Conservation (phyloP, 1,140 invertebrate species). For the Sitophilus oryzae region DNA sequence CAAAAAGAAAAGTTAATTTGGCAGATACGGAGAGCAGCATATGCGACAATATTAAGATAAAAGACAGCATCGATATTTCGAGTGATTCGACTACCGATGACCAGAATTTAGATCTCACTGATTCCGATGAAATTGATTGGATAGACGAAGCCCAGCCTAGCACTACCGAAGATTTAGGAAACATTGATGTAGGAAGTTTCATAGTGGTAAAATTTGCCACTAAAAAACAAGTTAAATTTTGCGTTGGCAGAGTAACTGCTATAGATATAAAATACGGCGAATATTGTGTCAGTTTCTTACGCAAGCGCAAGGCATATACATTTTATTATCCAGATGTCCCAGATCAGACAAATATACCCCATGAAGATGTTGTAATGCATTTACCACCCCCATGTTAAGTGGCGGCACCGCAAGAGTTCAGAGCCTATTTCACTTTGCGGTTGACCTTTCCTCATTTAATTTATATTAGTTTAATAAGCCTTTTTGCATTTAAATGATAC, state of each 20-base stretch:
- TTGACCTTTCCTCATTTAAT: slow-evolving; percentile 6
- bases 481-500: slow-evolving; percentile 5
- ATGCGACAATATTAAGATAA: slow-evolving; percentile 2
- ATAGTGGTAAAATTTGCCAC: slow-evolving; percentile 2
- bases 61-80: slow-evolving; percentile 4
- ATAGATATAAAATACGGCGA: neutral
- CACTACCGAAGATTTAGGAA: slow-evolving; percentile 1
- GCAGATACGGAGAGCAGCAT: slow-evolving; percentile 3
- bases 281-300: slow-evolving; percentile 3
- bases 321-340: slow-evolving; percentile 3
- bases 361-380: slow-evolving; percentile 7
- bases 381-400: neutral
- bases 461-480: slow-evolving; percentile 7
- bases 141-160: slow-evolving; percentile 4
- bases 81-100: slow-evolving; percentile 4
- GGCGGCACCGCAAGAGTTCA: slow-evolving; percentile 3
- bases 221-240: slow-evolving; percentile 5
- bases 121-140: slow-evolving; percentile 3
- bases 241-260: slow-evolving; percentile 3
- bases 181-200: no score
- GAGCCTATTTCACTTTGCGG: slow-evolving; percentile 2
- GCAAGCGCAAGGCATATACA: slow-evolving; percentile 2
- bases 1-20: slow-evolving; percentile 3
- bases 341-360: slow-evolving; percentile 4
- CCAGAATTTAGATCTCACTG: neutral